Evolutionary conservation across 2,888 invertebrate genomes (phyloP).

Genomic region (Agrochola litura): DNA sequence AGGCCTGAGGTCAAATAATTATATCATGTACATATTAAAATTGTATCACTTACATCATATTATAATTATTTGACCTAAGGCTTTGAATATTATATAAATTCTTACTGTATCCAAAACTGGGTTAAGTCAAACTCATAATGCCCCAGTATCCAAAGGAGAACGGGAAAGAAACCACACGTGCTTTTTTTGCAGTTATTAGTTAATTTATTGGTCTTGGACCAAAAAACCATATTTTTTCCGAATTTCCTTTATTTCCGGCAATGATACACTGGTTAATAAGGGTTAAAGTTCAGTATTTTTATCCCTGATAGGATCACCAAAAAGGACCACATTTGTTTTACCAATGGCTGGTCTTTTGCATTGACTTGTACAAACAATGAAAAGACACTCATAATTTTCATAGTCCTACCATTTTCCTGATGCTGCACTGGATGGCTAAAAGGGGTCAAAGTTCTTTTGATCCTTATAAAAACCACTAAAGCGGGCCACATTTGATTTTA

Average conservation of each 20-base stretch:
- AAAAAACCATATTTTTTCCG: not conserved
- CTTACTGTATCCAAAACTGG: not conserved
- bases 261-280: not conserved
- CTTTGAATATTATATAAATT: slow-evolving; percentile 9
- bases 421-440: not conserved
- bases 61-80: not conserved
- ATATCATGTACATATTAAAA: not conserved
- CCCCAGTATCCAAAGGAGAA: not conserved
- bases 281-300: not conserved
- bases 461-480: not conserved
- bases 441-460: not conserved
- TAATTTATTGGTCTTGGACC: not conserved
- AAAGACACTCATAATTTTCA: not conserved
- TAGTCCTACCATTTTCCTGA: not conserved
- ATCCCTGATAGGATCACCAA: too few relatives aligned
- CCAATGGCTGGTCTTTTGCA: not conserved
- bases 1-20: slow-evolving; percentile 1
- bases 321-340: not conserved
- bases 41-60: too few relatives aligned
- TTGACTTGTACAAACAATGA: not conserved
- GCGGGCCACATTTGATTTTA: not conserved
- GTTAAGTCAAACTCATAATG: not conserved
- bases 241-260: not conserved
- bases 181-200: not conserved
- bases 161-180: not conserved